A percentile compares a stretch with the other conserved stretches of the same genome.
phyloP scores from a whole-genome alignment of 1,140 invertebrate genomes.

The Fopius arisanus region DNA sequence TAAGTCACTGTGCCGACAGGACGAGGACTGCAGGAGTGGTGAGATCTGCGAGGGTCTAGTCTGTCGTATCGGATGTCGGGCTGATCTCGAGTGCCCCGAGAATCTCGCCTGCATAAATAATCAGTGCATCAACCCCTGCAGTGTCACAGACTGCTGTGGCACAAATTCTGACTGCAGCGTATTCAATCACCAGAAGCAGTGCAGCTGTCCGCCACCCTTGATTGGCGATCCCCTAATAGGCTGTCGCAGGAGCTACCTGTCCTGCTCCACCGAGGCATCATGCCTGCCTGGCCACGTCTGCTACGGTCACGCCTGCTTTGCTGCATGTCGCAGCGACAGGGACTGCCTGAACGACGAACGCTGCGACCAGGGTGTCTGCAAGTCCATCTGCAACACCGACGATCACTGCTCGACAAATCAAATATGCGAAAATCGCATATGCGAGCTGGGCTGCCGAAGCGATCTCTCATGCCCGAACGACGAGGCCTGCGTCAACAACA shows the following conservation, averaged over 20 bases:
- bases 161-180: conserved; percentile 80
- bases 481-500: conserved; percentile 82
- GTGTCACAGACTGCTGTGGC: conserved; percentile 80
- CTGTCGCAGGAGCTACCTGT: conserved; percentile 73
- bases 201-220: conserved; percentile 76
- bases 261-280: conserved; percentile 71
- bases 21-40: conserved; percentile 82
- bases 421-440: conserved; percentile 87
- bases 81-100: conserved; percentile 77
- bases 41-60: conserved; percentile 85
- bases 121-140: conserved; percentile 79
- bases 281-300: conserved; percentile 76
- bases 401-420: conserved; percentile 79
- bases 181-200: conserved; percentile 75
- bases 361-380: conserved; percentile 82
- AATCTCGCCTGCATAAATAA: conserved; percentile 77
- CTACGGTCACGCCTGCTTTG: conserved; percentile 77
- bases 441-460: conserved; percentile 83
- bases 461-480: conserved; percentile 79
- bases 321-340: conserved; percentile 78
- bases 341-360: conserved; percentile 85
- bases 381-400: conserved; percentile 85
- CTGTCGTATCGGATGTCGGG: conserved; percentile 81
- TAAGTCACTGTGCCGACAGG: conserved; percentile 76
- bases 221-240: conserved; percentile 77